Conservation (phyloP, 2,797 vertebrate genomes). For the Antrozous pallidus region DNA sequence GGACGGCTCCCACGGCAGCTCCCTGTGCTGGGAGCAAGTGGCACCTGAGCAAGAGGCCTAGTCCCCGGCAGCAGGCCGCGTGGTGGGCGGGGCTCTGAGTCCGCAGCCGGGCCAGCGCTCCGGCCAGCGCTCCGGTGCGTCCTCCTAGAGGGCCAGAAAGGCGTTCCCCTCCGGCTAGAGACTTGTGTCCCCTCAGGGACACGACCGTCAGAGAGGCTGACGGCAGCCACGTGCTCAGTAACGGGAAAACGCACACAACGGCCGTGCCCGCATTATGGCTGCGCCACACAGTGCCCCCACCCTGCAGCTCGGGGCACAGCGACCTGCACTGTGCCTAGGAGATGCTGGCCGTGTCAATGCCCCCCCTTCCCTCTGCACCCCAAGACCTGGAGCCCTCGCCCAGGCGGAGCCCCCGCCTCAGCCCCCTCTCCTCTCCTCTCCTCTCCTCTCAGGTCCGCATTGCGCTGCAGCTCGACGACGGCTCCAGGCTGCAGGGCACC, state of each 20-base stretch:
- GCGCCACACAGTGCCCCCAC: rapidly evolving
- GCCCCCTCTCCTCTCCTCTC: not conserved
- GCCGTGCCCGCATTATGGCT: too few relatives aligned
- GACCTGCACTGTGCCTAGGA: rapidly evolving
- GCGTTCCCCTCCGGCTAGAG: too few relatives aligned
- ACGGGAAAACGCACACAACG: too few relatives aligned
- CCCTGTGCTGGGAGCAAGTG: not conserved
- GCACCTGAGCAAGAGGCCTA: not conserved
- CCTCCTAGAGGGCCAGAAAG: too few relatives aligned
- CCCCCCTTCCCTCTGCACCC: rapidly evolving
- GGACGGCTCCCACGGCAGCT: rapidly evolving
- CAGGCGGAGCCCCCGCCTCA: not conserved
- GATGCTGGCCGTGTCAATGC: too few relatives aligned
- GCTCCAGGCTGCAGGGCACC: conserved; percentile 89
- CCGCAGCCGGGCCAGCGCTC: too few relatives aligned
- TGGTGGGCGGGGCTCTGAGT: too few relatives aligned
- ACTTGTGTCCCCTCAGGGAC: too few relatives aligned
- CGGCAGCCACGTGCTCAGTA: too few relatives aligned
- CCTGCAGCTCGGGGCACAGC: too few relatives aligned
- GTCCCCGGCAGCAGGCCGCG: rapidly evolving
- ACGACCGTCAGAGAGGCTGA: too few relatives aligned
- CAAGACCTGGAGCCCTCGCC: rapidly evolving
- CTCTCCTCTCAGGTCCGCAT: conserved; percentile 88
- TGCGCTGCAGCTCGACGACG: conserved; percentile 92
- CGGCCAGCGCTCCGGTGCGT: too few relatives aligned